These are phyloP conservation scores for Choloepus hoffmanni DNA, from an alignment of 2,113 vertebrate genomes.

Conservation along the genomic window DNA sequence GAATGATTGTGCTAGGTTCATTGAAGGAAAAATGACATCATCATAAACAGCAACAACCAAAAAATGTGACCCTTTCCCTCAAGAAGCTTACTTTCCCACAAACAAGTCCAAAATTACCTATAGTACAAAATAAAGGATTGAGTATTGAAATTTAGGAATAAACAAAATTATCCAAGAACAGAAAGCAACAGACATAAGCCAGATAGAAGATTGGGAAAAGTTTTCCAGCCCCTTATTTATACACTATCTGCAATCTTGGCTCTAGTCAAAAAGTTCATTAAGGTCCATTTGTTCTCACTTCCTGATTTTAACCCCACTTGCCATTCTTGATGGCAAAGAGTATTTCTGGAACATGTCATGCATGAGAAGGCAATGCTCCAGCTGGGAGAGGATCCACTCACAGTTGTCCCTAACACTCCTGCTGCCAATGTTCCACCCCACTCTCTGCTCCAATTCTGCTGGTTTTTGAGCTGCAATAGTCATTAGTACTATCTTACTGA, in stretches of 20 bases:
- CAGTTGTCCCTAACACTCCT: background rate
- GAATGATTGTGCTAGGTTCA: background rate
- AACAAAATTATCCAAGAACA: conserved; percentile 15
- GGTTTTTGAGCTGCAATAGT: background rate
- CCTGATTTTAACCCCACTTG: conserved; percentile 3
- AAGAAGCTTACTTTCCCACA: background rate
- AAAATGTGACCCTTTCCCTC: conserved; percentile 12
- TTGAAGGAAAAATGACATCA: background rate
- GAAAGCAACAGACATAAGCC: background rate
- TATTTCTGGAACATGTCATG: background rate
- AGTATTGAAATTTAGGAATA: background rate
- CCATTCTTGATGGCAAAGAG: background rate
- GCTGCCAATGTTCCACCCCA: background rate
- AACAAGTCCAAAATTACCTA: background rate
- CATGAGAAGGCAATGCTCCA: background rate
- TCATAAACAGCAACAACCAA: background rate
- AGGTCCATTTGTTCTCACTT: background rate
- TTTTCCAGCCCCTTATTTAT: background rate
- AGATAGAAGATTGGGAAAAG: background rate
- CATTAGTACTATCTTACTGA: background rate
- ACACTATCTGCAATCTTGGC: background rate
- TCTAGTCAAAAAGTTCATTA: background rate
- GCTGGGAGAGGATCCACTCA: background rate
- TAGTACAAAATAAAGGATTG: background rate
- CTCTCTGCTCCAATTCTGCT: background rate